Evolutionary conservation across 2,888 invertebrate species (phyloP), one percentile per base, ranked within the genome.

Genomic region (Odontomyia ornata): DNA sequence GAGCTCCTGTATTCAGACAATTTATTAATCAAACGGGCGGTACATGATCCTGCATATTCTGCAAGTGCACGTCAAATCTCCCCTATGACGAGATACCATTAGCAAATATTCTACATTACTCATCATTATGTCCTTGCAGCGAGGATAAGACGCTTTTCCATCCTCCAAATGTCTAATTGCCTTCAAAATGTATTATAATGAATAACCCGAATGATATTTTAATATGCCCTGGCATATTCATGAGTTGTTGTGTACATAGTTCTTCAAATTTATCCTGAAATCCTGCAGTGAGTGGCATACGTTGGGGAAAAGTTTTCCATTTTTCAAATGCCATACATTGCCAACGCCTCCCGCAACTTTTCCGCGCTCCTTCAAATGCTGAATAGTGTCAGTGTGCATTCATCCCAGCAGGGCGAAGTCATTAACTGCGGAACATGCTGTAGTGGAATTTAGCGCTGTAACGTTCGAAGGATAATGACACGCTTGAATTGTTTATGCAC

Each of bases 181-280:
- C 47, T 69, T 69, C 69, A 4, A 69, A 69, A 69, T 69, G 69
- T 47, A 69, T 69, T 47, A 69, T 47, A 23, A 30, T 30, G 47
- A 69, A 69, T 69, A 47, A 69, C 15, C 21, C 47, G 69, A 69
- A 69, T n/a, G 46, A 69, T 47, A 18, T 43, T 47, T 27, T 30
- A 25, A 47, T 47, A 43, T 47, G 47, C 15, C n/a, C 4, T 23
- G 47, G 47, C 69, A 69, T 69, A 47, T 65, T 69, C 69, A 69
- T 47, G 43, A 23, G 64, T 65, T 30, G 36, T 36, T 65, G 18
- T 65, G 65, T 65, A 36, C 65, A 65, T n/a, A 65, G 36, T 36
- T 65, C 65, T 65, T 36, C 21, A 43, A 36, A 65, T 13, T 65
- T 36, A 65, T 65, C 65, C 43, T 21, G 65, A 60, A 13, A 65